phyloP scores from a whole-genome alignment of 2,113 vertebrate genomes.

The Hepsetus odoe region DNA sequence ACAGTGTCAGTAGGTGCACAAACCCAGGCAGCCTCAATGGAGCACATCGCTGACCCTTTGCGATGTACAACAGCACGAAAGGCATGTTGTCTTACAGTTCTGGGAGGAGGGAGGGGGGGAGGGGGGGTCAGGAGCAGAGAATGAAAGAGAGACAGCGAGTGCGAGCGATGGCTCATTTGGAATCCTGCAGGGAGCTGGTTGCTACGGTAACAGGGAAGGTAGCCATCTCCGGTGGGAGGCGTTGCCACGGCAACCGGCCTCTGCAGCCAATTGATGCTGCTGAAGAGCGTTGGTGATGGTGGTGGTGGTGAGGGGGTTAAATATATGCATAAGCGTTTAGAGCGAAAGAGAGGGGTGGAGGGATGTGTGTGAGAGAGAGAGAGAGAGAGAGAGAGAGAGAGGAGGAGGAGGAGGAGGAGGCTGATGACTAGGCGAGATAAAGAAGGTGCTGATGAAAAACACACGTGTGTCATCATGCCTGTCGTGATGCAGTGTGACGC shows the following conservation, averaged over 20 bases:
- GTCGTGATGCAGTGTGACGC: constrained; percentile 18
- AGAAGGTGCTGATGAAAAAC: constrained; percentile 35
- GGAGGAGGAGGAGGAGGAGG: constrained; percentile 9
- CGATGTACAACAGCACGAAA: constrained; percentile 47
- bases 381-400: constrained; percentile 1
- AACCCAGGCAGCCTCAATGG: constrained; percentile 46
- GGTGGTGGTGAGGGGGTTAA: constrained; percentile 46
- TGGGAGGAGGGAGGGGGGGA: constrained; percentile 13
- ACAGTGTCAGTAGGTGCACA: constrained; percentile 44
- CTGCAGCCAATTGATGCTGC: constrained; percentile 76
- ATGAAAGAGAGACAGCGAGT: constrained; percentile 50
- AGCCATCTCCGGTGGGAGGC: constrained; percentile 78
- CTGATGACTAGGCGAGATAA: constrained; percentile 27
- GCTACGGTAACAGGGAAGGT: constrained; percentile 81
- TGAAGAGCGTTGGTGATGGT: constrained; percentile 62
- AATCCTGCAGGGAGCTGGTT: constrained; percentile 80
- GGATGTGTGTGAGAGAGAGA: neutral
- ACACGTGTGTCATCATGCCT: constrained; percentile 45
- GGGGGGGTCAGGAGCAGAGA: constrained; percentile 45
- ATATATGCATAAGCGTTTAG: constrained; percentile 57
- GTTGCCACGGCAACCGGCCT: constrained; percentile 81
- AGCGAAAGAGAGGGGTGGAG: constrained; percentile 29
- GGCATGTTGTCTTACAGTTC: constrained; percentile 53
- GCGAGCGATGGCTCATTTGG: constrained; percentile 68
- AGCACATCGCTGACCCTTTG: constrained; percentile 33